Evolutionary conservation across 2,888 invertebrate genomes (phyloP), one percentile per base, ranked within the genome.

Genomic region (Polietes domitor): DNA sequence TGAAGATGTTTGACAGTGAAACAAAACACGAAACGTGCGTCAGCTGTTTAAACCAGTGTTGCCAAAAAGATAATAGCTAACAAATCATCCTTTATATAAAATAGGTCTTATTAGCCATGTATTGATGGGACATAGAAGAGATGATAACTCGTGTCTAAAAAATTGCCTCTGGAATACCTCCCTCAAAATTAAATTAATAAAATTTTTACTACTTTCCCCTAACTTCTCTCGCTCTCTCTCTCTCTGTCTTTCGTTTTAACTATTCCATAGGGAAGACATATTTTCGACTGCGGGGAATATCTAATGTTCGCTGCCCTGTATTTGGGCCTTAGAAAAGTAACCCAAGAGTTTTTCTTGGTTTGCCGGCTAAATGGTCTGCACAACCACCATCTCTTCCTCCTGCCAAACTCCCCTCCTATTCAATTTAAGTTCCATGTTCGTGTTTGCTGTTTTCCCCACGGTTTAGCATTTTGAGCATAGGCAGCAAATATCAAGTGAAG

Each of bases 211-310:
- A 55, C 68, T 80, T 71, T 74, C 71, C 53, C 71, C 72, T n/a
- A n/a, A n/a, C n/a, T n/a, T n/a, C n/a, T n/a, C n/a, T n/a, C n/a
- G n/a, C n/a, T n/a, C n/a, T n/a, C n/a, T n/a, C n/a, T n/a, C n/a
- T n/a, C n/a, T n/a, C 63, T 7, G 74, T 74, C 24, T 80, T 83
- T 53, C 63, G 80, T 80, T 77, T 77, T 63, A 53, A 61, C 77
- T 74, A 73, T 80, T 61, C 76, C 71, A 63, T 50, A 24, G 24
- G 71, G 70, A 61, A 78, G 53, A 47, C n/a, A 47, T 3, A n/a
- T 47, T 47, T 47, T n/a, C 41, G 3, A 47, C 15, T 3, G n/a
- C 7, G 47, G 47, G n/a, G 21, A 15, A 15, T 21, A 19, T 7
- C 19, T 21, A 53, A 5, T 53, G 6, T 21, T 53, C 7, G 19